Evolutionary conservation across 2,797 vertebrate species (phyloP).

Genomic region (Sebastes baramenuke): DNA sequence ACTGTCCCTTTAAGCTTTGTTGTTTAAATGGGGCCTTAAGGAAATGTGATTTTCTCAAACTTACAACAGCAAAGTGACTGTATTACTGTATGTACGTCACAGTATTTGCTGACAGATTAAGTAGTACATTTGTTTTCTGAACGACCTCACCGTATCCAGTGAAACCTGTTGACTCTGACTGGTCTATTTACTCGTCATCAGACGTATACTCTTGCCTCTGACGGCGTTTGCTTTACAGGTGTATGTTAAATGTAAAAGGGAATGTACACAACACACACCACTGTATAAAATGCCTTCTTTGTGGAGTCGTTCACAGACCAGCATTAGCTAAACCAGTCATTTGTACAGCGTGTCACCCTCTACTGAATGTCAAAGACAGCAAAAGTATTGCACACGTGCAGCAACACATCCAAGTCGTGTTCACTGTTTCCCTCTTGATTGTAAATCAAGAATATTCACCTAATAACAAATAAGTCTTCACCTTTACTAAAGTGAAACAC

Average conservation of each 20-base stretch:
- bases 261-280: slow-evolving; percentile 61
- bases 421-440: slow-evolving; percentile 37
- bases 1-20: slow-evolving; percentile 20
- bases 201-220: slow-evolving; percentile 20
- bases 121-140: neutral
- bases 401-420: slow-evolving; percentile 40
- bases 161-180: slow-evolving; percentile 24
- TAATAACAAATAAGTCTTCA: slow-evolving; percentile 50
- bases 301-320: slow-evolving; percentile 64
- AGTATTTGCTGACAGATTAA: slow-evolving; percentile 35
- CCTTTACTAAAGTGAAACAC: slow-evolving; percentile 62
- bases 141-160: slow-evolving; percentile 21
- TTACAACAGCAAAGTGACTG: slow-evolving; percentile 11
- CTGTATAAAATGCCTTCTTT: slow-evolving; percentile 68
- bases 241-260: slow-evolving; percentile 44
- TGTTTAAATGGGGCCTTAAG: slow-evolving; percentile 70
- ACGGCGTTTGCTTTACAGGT: slow-evolving; percentile 64
- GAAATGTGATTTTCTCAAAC: slow-evolving; percentile 44
- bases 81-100: slow-evolving; percentile 19
- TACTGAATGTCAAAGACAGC: slow-evolving; percentile 71
- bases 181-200: slow-evolving; percentile 25
- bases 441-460: slow-evolving; percentile 33
- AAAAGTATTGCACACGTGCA: slow-evolving; percentile 57
- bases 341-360: slow-evolving; percentile 55
- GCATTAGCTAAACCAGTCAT: slow-evolving; percentile 46